These are phyloP conservation scores for Orientallactaga sibirica DNA, from an alignment of 2,797 vertebrate species.

Conservation along the genomic window DNA sequence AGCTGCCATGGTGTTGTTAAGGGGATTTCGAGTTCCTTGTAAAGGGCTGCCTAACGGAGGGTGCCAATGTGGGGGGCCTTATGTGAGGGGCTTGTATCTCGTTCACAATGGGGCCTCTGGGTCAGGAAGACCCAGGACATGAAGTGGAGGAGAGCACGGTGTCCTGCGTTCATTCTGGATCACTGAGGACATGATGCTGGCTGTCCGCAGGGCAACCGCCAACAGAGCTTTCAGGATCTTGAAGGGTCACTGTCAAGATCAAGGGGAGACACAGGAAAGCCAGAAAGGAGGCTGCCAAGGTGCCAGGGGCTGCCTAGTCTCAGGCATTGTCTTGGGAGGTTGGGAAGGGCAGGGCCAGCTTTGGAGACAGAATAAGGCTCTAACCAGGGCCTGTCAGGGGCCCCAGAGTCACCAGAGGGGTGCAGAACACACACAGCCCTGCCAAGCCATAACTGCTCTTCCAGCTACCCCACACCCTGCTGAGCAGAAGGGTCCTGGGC, in stretches of 20 bases:
- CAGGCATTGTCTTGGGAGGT: background rate
- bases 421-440: background rate
- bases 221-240: background rate
- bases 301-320: too few species aligned
- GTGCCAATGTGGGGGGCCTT: background rate
- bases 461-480: background rate
- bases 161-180: background rate
- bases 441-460: fast-evolving
- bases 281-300: fast-evolving
- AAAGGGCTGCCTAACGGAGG: background rate
- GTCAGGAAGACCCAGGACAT: background rate
- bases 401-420: fast-evolving
- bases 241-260: background rate
- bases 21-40: background rate
- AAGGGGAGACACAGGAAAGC: background rate
- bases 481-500: background rate
- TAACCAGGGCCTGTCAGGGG: background rate
- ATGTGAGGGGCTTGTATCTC: too few species aligned
- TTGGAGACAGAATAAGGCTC: background rate
- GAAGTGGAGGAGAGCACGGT: background rate
- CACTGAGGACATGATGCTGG: background rate
- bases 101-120: background rate
- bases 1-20: background rate
- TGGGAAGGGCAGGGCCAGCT: too few species aligned
- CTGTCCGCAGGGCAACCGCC: background rate